These are phyloP conservation scores for Brachionus manjavacas DNA, from an alignment of 1,140 invertebrate species.

Conservation along the genomic window DNA sequence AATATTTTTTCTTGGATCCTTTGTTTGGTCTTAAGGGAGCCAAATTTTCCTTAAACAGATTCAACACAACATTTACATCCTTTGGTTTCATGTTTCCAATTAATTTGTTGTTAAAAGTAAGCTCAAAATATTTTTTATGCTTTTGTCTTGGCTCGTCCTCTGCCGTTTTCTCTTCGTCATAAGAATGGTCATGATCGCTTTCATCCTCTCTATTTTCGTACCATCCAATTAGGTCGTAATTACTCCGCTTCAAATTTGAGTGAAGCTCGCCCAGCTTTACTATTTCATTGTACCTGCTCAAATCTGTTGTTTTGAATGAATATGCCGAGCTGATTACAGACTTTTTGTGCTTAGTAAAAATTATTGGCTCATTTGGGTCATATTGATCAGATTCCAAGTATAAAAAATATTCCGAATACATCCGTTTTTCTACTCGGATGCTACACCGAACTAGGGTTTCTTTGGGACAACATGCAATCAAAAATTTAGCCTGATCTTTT, in stretches of 20 bases:
- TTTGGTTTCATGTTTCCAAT: conserved; percentile 7
- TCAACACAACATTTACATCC: neutral
- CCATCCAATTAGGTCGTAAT: neutral
- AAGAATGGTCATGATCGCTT: neutral
- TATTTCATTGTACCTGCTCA: neutral
- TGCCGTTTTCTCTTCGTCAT: neutral
- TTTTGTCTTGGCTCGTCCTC: neutral
- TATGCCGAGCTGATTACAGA: neutral
- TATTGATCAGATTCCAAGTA: conserved; percentile 8
- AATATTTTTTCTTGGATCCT: neutral
- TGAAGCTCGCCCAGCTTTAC: neutral
- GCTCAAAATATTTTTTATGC: conserved; percentile 26
- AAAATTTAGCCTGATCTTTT: neutral
- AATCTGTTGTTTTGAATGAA: conserved; percentile 5
- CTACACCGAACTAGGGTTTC: neutral
- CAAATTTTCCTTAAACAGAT: conserved; percentile 8
- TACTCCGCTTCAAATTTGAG: neutral
- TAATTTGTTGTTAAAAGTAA: neutral
- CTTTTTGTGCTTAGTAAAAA: conserved; percentile 3
- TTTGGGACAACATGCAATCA: neutral
- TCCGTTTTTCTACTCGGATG: neutral
- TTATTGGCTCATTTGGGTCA: neutral
- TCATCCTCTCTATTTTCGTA: neutral
- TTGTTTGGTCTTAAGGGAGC: neutral
- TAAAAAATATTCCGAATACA: conserved; percentile 5